Conservation (phyloP, 2,113 vertebrate genomes). For the Tylochromis polylepis region DNA sequence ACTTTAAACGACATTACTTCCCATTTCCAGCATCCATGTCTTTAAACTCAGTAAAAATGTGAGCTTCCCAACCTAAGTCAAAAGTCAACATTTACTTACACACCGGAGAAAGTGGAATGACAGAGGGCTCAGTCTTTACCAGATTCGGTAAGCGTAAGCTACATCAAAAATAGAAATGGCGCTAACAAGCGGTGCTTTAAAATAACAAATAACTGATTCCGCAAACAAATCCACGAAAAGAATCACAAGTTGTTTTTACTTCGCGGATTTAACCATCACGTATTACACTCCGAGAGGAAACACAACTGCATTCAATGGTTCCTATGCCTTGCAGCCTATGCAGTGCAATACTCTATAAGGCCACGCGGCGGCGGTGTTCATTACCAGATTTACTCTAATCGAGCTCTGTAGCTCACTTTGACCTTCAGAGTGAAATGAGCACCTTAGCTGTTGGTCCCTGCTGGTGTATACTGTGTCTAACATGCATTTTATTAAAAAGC, state of each 20-base stretch:
- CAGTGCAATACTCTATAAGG: neutral
- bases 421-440: neutral
- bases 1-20: neutral
- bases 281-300: slow-evolving; percentile 45
- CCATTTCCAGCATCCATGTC: neutral
- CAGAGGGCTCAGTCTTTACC: neutral
- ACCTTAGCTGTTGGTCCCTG: neutral
- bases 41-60: neutral
- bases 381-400: neutral
- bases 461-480: neutral
- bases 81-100: neutral
- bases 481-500: neutral
- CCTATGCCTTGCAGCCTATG: neutral
- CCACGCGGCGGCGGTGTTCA: slow-evolving; percentile 51
- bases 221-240: neutral
- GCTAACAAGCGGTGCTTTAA: neutral
- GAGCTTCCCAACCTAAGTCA: accelerated
- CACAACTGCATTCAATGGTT: slow-evolving; percentile 18
- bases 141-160: neutral
- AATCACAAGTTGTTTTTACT: neutral
- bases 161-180: neutral
- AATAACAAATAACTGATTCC: neutral
- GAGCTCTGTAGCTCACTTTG: neutral
- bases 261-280: neutral
- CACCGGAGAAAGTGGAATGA: neutral